Base-by-base conservation (phyloP, 2,888 invertebrate genomes). In the Alentia gelatinosa region DNA sequence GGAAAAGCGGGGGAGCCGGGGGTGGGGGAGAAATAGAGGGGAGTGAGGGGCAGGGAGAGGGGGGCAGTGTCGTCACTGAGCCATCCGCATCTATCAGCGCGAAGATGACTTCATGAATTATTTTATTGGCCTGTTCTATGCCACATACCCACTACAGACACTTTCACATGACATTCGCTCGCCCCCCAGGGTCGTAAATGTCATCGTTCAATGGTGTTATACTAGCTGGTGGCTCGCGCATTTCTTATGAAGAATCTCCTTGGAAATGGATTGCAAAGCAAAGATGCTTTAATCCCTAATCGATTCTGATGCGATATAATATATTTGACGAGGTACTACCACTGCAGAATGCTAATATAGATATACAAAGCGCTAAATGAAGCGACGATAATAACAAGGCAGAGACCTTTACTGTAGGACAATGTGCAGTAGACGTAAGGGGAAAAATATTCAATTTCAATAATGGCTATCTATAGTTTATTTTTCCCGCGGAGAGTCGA, bases 101-200 rank as follows among this genome's bases (percentile, higher is more conserved):
- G 56, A 56, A 68, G 68, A 68, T 68, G 68, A 68, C 30, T 68
- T 68, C 68, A 68, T 68, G 68, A 68, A 68, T 68, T 68, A 68
- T 68, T 68, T 68, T 68, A 68, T 68, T 30, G 33, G 30, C 68
- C 68, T 30, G 68, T 30, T 68, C 68, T 30, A 30, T 30, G 68
- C 30, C 68, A 30, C 68, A 68, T 68, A 68, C 12, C 68, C 30
- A 26, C 33, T 68, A 30, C 68, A 26, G 68, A 68, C 68, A 68
- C 68, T 68, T 68, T 68, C 68, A 68, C 68, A 68, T 68, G 68
- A 68, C 68, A 68, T 68, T 68, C n/a, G 68, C 26, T 26, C 68
- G 56, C 68, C 68, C 33, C 15, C 9, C 12, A 12, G 30, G 68
- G 68, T 68, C 68, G 68, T 68, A 68, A 68, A 68, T 68, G 68